A percentile compares a stretch with the other conserved stretches of the same genome.
Conservation (phyloP, 2,797 vertebrate genomes). For the Intellagama lesueurii region DNA sequence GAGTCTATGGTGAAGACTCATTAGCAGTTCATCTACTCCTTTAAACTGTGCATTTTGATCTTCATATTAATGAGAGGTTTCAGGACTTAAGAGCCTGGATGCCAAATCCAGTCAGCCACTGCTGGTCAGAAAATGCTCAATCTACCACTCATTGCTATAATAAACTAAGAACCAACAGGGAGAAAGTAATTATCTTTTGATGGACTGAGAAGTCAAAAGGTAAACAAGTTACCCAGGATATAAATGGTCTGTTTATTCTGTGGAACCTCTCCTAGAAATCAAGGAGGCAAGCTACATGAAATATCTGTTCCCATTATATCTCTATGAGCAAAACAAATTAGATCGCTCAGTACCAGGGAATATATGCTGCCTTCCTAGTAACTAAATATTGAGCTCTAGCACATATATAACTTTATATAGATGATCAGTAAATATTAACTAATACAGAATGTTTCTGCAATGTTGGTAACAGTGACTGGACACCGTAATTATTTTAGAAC, state of each 20-base stretch:
- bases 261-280: conserved; percentile 14
- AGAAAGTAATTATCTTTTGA: conserved; percentile 13
- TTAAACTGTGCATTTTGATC: background rate
- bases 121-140: background rate
- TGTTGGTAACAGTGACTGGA: no score
- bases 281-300: background rate
- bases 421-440: background rate
- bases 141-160: conserved; percentile 9
- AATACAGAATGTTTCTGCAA: background rate
- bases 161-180: conserved; percentile 20
- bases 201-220: conserved; percentile 5
- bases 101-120: conserved; percentile 5
- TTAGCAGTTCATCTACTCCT: conserved; percentile 18
- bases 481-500: no score
- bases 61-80: background rate
- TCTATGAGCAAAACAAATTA: background rate
- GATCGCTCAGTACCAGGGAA: background rate
- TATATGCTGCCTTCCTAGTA: background rate
- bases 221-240: conserved; percentile 21
- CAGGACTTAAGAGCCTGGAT: background rate
- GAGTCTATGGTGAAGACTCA: background rate
- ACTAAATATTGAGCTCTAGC: background rate
- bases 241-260: conserved; percentile 2
- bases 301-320: background rate
- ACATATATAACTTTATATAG: background rate